phyloP scores from a whole-genome alignment of 1,140 invertebrate species.

The Thaumatotibia leucotreta region DNA sequence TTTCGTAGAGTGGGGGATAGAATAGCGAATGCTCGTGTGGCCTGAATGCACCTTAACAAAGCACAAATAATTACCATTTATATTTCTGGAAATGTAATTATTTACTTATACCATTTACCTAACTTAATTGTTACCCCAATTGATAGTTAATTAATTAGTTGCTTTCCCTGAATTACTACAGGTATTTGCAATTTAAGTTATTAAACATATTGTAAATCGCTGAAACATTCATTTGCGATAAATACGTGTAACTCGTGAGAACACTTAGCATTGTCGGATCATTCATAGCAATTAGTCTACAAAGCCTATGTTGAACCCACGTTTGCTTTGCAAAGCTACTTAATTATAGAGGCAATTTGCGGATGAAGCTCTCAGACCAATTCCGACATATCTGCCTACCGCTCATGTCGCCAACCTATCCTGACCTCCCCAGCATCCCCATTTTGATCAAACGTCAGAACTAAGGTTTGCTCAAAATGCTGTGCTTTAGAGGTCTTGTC shows the following conservation, averaged over 20 bases:
- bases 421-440: slow-evolving; percentile 19
- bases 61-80: too few species aligned
- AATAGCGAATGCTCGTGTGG: too few species aligned
- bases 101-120: too few species aligned
- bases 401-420: slow-evolving; percentile 23
- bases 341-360: slow-evolving; percentile 39
- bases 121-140: too few species aligned
- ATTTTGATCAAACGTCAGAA: slow-evolving; percentile 5
- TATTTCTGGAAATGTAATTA: too few species aligned
- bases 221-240: not conserved
- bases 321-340: slow-evolving; percentile 32
- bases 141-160: too few species aligned
- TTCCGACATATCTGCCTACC: slow-evolving; percentile 23
- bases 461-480: slow-evolving; percentile 31
- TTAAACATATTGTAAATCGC: not conserved
- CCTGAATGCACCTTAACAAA: too few species aligned
- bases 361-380: slow-evolving; percentile 30
- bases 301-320: slow-evolving; percentile 16
- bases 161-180: too few species aligned
- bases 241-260: not conserved
- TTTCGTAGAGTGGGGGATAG: too few species aligned
- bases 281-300: not conserved
- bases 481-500: not conserved
- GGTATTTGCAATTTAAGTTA: too few species aligned
- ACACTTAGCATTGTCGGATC: not conserved